These are phyloP conservation scores for Watsonalla binaria DNA, from an alignment of 2,888 invertebrate genomes.

Conservation along the genomic window DNA sequence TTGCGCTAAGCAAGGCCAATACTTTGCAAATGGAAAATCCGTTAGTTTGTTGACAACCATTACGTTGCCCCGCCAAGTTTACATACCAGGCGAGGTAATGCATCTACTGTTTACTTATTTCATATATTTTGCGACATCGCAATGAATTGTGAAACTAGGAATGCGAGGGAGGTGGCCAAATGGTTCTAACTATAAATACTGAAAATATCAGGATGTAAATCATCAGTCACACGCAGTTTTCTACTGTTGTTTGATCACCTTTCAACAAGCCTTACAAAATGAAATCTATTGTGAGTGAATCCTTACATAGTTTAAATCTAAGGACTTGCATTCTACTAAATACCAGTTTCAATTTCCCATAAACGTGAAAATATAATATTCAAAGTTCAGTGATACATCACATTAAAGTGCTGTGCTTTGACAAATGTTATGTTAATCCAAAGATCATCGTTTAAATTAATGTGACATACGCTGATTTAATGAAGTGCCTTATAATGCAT, in stretches of 20 bases:
- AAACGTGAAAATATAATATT: conserved; percentile 10
- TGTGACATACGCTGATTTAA: not conserved
- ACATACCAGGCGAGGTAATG: conserved; percentile 70
- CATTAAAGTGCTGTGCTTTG: conserved; percentile 4
- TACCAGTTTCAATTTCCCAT: not conserved
- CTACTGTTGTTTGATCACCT: conserved; percentile 41
- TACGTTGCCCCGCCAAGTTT: conserved; percentile 58
- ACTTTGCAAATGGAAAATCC: conserved; percentile 57
- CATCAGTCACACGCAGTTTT: conserved; percentile 55
- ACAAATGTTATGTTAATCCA: not conserved
- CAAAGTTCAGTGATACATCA: conserved; percentile 23
- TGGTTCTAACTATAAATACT: conserved; percentile 65
- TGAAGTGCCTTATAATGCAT: not conserved
- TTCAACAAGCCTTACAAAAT: conserved; percentile 51
- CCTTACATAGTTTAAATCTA: conserved; percentile 13
- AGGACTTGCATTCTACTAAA: not conserved
- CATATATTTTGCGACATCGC: conserved; percentile 70
- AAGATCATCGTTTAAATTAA: not conserved
- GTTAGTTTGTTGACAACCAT: conserved; percentile 65
- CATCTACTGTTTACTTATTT: conserved; percentile 72
- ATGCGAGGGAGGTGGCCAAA: conserved; percentile 57
- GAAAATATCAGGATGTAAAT: conserved; percentile 57
- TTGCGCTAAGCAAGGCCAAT: conserved; percentile 38
- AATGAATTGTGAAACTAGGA: conserved; percentile 63
- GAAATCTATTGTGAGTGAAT: conserved; percentile 70